These are phyloP conservation scores for Thereva nobilitata DNA, from an alignment of 2,888 invertebrate genomes.

Conservation along the genomic window DNA sequence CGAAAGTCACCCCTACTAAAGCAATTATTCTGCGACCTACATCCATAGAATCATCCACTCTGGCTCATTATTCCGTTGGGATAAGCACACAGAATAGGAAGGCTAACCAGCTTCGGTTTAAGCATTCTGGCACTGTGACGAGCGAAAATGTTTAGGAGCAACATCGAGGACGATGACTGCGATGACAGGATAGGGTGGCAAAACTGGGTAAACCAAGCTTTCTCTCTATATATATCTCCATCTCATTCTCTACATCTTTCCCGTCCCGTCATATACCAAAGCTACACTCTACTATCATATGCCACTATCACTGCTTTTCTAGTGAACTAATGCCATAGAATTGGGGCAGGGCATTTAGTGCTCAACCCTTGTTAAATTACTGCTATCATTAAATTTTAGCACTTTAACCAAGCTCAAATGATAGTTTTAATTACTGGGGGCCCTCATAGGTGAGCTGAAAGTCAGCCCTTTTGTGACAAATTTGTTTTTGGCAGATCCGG, in stretches of 20 bases:
- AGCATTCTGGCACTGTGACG: conserved; percentile 18
- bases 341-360: conserved; percentile 17
- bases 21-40: conserved; percentile 31
- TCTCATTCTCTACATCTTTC: no score
- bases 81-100: conserved; percentile 28
- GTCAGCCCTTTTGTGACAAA: not conserved
- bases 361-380: conserved; percentile 28
- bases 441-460: conserved; percentile 23
- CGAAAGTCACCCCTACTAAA: conserved; percentile 18
- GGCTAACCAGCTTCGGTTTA: conserved; percentile 22
- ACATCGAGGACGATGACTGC: conserved; percentile 25
- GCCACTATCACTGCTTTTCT: no score
- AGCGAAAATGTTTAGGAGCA: conserved; percentile 18
- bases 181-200: conserved; percentile 19
- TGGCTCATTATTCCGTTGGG: conserved; percentile 31
- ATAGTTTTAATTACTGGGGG: conserved; percentile 29
- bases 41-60: conserved; percentile 29
- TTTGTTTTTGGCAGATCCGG: no score
- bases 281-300: no score
- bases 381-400: conserved; percentile 35
- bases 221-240: no score
- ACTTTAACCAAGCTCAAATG: conserved; percentile 34
- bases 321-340: no score
- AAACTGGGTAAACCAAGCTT: not conserved
- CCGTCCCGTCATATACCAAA: no score